Conservation (phyloP, 1,140 invertebrate species). For the Harlomillsia oculata region DNA sequence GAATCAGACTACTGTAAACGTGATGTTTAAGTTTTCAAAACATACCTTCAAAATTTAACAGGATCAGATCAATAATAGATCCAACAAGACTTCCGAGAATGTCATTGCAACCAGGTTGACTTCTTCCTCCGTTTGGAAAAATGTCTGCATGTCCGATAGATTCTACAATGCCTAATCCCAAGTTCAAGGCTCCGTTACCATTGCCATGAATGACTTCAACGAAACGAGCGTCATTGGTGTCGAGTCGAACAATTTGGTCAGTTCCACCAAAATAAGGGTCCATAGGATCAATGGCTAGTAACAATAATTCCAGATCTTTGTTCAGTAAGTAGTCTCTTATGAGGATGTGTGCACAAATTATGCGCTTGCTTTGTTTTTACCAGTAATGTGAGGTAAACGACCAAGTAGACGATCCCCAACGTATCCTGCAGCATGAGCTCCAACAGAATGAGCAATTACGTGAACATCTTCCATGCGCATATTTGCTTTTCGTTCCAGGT, state of each 20-base stretch:
- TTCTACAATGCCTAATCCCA: slow-evolving; percentile 21
- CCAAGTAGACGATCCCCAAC: slow-evolving; percentile 8
- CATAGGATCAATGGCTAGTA: slow-evolving; percentile 45
- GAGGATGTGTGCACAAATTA: not conserved
- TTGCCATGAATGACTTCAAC: slow-evolving; percentile 46
- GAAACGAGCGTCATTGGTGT: slow-evolving; percentile 42
- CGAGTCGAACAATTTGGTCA: slow-evolving; percentile 42
- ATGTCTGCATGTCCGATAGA: slow-evolving; percentile 24
- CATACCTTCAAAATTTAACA: slow-evolving; percentile 10
- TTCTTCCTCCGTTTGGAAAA: slow-evolving; percentile 20
- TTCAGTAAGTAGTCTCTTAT: not conserved
- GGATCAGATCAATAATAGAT: slow-evolving; percentile 15
- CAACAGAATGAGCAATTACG: slow-evolving; percentile 25
- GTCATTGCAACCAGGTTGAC: slow-evolving; percentile 28
- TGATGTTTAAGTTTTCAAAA: too few species aligned
- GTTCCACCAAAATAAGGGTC: slow-evolving; percentile 46
- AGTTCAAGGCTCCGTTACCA: slow-evolving; percentile 19
- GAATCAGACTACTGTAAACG: not conserved
- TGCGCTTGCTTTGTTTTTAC: not conserved
- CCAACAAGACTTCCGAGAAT: slow-evolving; percentile 13
- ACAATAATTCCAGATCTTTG: not conserved
- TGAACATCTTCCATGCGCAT: slow-evolving; percentile 13
- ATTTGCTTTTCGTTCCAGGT: slow-evolving; percentile 21
- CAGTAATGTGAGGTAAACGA: slow-evolving; percentile 17
- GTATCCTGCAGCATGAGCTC: slow-evolving; percentile 25